Percentiles rank a stretch among this genome's conserved stretches.
phyloP scores from a whole-genome alignment of 2,888 invertebrate genomes.

The Himalopsyche tibetana region DNA sequence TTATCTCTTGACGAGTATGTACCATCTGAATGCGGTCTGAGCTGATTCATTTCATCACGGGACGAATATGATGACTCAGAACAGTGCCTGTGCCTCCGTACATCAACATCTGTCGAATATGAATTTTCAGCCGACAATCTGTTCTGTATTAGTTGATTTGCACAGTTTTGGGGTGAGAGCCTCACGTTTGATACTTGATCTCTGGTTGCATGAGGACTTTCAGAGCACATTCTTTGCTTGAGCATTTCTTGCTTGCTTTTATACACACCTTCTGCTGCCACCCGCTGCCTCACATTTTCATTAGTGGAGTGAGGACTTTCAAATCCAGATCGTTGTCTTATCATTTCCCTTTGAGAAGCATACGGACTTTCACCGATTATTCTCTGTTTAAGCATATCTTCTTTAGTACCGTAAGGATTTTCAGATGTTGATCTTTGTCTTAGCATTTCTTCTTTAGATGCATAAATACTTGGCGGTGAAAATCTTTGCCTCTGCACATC shows the following conservation, averaged over 20 bases:
- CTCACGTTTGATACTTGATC: constrained; percentile 76
- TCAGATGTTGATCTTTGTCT: constrained; percentile 74
- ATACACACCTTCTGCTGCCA: constrained; percentile 71
- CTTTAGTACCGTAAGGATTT: constrained; percentile 76
- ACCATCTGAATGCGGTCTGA: constrained; percentile 48
- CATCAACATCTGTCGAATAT: constrained; percentile 44
- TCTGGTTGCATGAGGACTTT: constrained; percentile 75
- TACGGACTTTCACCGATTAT: constrained; percentile 72
- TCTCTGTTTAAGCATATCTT: constrained; percentile 75
- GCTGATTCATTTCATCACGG: constrained; percentile 49
- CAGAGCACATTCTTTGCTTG: constrained; percentile 72
- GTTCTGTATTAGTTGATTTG: constrained; percentile 1
- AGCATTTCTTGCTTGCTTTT: constrained; percentile 73
- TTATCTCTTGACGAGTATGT: not conserved
- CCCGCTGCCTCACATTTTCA: constrained; percentile 56
- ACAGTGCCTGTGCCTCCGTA: constrained; percentile 43
- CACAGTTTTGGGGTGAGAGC: constrained; percentile 47
- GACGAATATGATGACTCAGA: constrained; percentile 55
- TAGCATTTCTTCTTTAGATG: constrained; percentile 76
- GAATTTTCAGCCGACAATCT: constrained; percentile 55
- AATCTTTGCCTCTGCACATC: constrained; percentile 73
- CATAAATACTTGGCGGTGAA: constrained; percentile 73
- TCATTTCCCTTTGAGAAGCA: constrained; percentile 74
- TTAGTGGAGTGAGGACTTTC: constrained; percentile 61
- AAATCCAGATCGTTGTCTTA: constrained; percentile 39